Base-by-base conservation (phyloP, 2,113 vertebrate genomes). In the Tachycineta bicolor region DNA sequence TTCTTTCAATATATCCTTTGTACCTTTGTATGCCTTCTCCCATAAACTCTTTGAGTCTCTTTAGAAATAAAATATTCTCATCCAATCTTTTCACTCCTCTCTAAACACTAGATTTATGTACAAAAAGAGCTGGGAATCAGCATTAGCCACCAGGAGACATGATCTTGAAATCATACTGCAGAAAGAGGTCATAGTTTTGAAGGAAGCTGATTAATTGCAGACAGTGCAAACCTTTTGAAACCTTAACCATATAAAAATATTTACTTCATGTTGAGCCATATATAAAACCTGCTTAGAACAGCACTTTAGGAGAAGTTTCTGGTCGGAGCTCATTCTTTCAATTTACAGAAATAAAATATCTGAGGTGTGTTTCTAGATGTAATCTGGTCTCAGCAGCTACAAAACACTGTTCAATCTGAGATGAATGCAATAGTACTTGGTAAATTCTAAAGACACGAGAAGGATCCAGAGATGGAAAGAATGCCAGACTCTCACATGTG, bases 391-490 rank as follows among this genome's bases (percentile, higher is more conserved):
- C 31, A 82, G 63, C 22, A 82, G 79, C 68, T 69, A 56, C 68
- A 83, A 53, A n/a, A 71, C 63, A 62, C 5, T 76, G 28, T 67
- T 81, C 56, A 55, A 29, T 24, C 22, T 26, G 23, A 68, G 43
- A 56, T 71, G 37, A 59, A 79, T 47, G 29, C 21, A 69, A 52
- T 12, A 77, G 68, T 58, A 44, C 39, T 87, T 52, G 39, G 47
- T 88, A 90, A 93, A 85, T 56, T 46, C 70, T 77, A 56, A 74
- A 59, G 75, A 91, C 44, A 55, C 7, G 14, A 52, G 73, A 94
- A 94, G 14, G 53, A 94, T 67, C 29, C 70, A 89, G 56, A 77
- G 31, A 46, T 83, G 65, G 70, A 96, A 95, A 82, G 75, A 85
- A 89, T 56, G 50, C 23, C 81, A 90, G 62, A 88, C 10, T 81